Evolutionary conservation across 2,888 invertebrate species (phyloP).

Genomic region (Muscina levida): DNA sequence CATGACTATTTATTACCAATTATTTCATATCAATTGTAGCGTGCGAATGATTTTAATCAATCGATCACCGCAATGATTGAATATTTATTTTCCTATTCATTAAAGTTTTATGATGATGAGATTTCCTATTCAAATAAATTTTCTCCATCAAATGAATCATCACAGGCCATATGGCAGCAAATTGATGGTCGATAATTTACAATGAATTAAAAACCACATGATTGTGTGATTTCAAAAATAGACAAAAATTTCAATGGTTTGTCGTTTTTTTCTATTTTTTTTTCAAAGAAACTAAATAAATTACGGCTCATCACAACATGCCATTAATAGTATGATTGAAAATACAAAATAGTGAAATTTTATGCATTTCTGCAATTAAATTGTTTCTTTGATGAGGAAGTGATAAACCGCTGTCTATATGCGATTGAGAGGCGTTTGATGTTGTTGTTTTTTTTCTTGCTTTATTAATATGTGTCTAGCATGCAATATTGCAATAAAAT

Average conservation of each 20-base stretch:
- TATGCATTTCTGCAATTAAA: not conserved
- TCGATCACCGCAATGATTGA: not conserved
- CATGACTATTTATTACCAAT: not conserved
- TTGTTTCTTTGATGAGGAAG: not conserved
- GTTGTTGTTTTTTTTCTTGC: not conserved
- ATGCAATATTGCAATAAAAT: conserved; percentile 23
- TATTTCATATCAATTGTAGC: not conserved
- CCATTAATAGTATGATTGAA: not conserved
- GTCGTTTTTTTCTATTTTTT: too few relatives aligned
- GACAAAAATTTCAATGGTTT: too few relatives aligned
- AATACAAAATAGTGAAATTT: conserved; percentile 7
- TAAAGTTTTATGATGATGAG: too few relatives aligned
- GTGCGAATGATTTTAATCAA: not conserved
- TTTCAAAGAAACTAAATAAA: too few relatives aligned
- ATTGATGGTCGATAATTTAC: too few relatives aligned
- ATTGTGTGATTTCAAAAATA: too few relatives aligned
- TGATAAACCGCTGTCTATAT: not conserved
- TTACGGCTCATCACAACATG: too few relatives aligned
- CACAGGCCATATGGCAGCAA: too few relatives aligned
- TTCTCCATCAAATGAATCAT: too few relatives aligned
- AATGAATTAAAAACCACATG: too few relatives aligned
- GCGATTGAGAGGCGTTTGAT: not conserved
- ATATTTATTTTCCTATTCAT: too few relatives aligned
- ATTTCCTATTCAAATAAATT: too few relatives aligned
- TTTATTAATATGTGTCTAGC: not conserved